Base-by-base conservation (phyloP, 2,888 invertebrate species). In the Stegophylla sp. region DNA sequence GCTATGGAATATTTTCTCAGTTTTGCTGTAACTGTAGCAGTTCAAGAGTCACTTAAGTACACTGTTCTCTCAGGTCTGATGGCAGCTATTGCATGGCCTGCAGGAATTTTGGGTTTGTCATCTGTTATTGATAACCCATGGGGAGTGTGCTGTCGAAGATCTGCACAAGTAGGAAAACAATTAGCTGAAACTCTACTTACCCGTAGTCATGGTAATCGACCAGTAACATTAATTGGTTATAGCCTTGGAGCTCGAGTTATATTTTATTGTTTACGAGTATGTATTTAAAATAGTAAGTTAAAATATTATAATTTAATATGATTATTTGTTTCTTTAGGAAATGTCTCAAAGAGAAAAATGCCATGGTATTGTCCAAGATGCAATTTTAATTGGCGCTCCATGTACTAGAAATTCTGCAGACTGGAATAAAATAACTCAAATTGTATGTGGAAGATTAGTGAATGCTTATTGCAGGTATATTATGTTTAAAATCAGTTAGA, bases 201-300 rank as follows among this genome's bases (percentile, higher is more conserved):
- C 10, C 86, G 90, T 82, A 88, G 89, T 83, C 91, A 91, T 85
- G 91, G 91, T 9, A 89, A 89, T 84, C 86, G 91, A 53, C 91
- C 91, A 3, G 90, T 91, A 41, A 90, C 91, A 0, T 86, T 92
- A 71, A 88, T 91, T 82, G 91, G 91, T 7, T 91, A 90, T 85
- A 90, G 90, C 84, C 87, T 92, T 17, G 92, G 92, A n/a, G 91
- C 91, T 3, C 86, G 91, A 82, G 91, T 91, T 56, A 90, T 92
- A 83, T 92, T 89, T 86, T 90, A 90, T 84, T 91, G 91, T 85
- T 87, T 92, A 28, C 86, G 89, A 84, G 89, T 90, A 84, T 82
- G 84, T 72, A 20, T 64, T 81, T 26, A n/a, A 51, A 53, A 48
- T n/a, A 28, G n/a, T 48, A 1, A 61, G 3, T 20, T 7, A 53